Percentiles rank a stretch among this genome's conserved stretches.
Conservation (phyloP, 1,140 invertebrate genomes). For the Macrotrachela quadricornifera region DNA sequence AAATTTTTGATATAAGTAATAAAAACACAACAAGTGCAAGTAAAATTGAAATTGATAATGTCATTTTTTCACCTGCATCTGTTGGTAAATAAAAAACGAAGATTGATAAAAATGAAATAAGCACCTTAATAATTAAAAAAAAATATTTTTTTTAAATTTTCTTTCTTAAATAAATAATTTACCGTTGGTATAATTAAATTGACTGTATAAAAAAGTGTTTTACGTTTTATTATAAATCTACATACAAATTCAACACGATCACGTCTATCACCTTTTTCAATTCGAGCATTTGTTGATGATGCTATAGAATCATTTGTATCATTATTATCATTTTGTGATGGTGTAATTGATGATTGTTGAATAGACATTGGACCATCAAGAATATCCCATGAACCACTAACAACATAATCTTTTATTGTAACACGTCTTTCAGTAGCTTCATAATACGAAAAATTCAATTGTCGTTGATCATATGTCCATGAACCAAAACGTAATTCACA, state of each 20-base stretch:
- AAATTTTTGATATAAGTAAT: conserved; percentile 88
- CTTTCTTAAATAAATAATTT: no score
- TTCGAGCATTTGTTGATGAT: conserved; percentile 1
- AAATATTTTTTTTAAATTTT: no score
- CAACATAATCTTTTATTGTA: conserved; percentile 79
- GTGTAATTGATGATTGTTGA: conserved; percentile 12
- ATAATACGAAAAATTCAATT: conserved; percentile 75
- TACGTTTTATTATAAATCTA: conserved; percentile 73
- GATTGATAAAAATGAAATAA: conserved; percentile 95
- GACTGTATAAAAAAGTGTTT: conserved; percentile 96
- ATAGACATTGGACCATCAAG: conserved; percentile 60
- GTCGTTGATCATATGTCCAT: conserved; percentile 32
- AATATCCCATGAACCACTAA: conserved; percentile 91
- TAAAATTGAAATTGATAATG: conserved; percentile 88
- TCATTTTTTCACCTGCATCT: conserved; percentile 91
- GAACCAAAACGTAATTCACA: conserved; percentile 3
- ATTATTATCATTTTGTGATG: conserved; percentile 6
- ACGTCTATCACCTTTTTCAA: no score
- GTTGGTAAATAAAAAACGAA: conserved; percentile 94
- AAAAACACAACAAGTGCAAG: conserved; percentile 97
- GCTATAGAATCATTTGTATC: conserved; percentile 43
- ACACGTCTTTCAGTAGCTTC: conserved; percentile 77
- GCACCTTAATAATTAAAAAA: conserved; percentile 25
- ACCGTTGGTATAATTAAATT: conserved; percentile 90
- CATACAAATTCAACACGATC: conserved; percentile 12